Evolutionary conservation across 37 sponge, comb jelly and placozoan species (phyloP).

Genomic region (Eunapius fragilis): DNA sequence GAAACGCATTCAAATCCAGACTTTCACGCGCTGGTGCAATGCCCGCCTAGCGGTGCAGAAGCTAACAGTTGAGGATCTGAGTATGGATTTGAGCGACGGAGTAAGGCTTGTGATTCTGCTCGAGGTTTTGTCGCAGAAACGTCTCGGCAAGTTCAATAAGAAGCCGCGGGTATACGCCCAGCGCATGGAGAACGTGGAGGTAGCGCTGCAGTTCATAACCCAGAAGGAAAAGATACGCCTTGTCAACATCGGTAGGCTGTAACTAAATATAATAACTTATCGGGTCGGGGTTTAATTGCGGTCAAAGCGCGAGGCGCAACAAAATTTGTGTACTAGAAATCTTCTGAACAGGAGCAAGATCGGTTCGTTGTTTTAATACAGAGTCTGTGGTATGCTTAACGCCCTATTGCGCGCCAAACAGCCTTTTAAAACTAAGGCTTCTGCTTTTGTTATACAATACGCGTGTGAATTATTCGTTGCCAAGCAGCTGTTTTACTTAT

Average conservation of each 20-base stretch:
- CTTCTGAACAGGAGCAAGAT: no score
- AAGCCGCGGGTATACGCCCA: conserved; percentile 65
- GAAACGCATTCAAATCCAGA: conserved; percentile 83
- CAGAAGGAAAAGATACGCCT: conserved; percentile 39
- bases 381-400: neutral
- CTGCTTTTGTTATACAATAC: no score
- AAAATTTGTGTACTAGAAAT: no score
- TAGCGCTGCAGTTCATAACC: conserved; percentile 63
- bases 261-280: no score
- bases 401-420: neutral
- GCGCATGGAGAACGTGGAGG: conserved; percentile 73
- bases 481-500: no score
- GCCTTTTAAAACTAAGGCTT: no score
- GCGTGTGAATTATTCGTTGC: no score
- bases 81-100: conserved; percentile 72
- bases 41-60: conserved; percentile 65
- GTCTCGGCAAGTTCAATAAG: conserved; percentile 53
- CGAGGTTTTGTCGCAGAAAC: conserved; percentile 68
- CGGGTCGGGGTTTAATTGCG: no score
- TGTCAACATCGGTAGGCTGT: conserved; percentile 65
- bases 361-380: neutral
- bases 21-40: conserved; percentile 92
- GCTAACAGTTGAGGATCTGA: conserved; percentile 47
- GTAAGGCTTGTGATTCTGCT: conserved; percentile 71
- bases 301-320: no score